Percentiles rank a stretch among this genome's conserved stretches.
Conservation (phyloP, 1,140 invertebrate genomes). For the Zaprionus gabonicus region DNA sequence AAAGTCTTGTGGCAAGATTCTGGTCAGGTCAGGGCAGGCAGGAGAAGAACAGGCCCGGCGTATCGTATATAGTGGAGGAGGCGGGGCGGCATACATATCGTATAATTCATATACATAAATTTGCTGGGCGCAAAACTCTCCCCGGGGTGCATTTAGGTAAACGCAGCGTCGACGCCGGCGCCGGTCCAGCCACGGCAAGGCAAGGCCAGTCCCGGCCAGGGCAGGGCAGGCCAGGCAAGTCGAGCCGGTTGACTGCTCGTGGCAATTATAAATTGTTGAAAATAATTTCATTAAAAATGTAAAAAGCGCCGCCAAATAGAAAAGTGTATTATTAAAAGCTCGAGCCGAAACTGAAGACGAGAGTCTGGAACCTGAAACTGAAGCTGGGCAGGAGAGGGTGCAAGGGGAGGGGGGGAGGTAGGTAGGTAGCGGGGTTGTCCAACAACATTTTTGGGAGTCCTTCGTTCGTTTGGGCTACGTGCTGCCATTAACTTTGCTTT, state of each 20-base stretch:
- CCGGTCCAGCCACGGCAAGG: background rate
- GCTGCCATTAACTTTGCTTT: constrained; percentile 66
- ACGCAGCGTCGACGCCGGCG: constrained; percentile 41
- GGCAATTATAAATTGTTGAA: constrained; percentile 83
- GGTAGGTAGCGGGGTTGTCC: constrained; percentile 1
- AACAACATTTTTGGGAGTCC: constrained; percentile 26
- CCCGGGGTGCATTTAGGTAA: constrained; percentile 78
- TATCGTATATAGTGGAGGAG: constrained; percentile 1
- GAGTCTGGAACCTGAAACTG: constrained; percentile 4
- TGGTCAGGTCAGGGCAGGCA: constrained; percentile 2
- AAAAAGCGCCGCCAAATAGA: constrained; percentile 72
- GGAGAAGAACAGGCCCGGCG: background rate
- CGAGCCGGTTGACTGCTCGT: constrained; percentile 55
- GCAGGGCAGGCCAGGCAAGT: constrained; percentile 2
- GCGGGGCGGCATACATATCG: constrained; percentile 32
- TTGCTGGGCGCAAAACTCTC: constrained; percentile 69
- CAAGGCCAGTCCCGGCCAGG: background rate
- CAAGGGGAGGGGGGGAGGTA: too few species aligned
- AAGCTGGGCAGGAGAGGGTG: background rate
- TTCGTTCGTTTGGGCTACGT: constrained; percentile 46
- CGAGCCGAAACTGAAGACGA: constrained; percentile 20
- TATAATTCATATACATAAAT: constrained; percentile 70
- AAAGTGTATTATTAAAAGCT: constrained; percentile 58
- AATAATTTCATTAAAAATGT: constrained; percentile 83
- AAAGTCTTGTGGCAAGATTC: constrained; percentile 19